These are phyloP conservation scores for Eurytoma adleriae DNA, from an alignment of 2,888 invertebrate genomes.

Conservation along the genomic window DNA sequence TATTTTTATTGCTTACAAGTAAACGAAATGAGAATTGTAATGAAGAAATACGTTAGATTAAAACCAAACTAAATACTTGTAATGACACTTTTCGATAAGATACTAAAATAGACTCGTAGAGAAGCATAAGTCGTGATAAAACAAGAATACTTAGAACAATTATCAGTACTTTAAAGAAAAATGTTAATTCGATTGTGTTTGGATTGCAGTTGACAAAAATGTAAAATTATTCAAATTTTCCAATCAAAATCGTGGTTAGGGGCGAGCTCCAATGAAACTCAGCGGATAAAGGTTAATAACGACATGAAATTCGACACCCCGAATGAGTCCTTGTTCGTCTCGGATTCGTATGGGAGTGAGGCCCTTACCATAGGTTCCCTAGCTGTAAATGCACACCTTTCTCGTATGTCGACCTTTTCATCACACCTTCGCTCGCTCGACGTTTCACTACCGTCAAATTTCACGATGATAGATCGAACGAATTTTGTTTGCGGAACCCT, in stretches of 20 bases:
- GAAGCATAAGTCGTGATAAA: too few species aligned
- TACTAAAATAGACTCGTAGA: neutral
- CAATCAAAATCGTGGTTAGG: neutral
- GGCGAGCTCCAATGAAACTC: constrained; percentile 25
- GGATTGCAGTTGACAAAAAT: too few species aligned
- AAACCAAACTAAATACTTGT: too few species aligned
- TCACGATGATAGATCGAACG: neutral
- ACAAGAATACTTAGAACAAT: too few species aligned
- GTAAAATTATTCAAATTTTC: neutral
- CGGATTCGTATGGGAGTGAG: too few species aligned
- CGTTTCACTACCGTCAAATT: neutral
- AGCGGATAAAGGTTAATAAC: constrained; percentile 54
- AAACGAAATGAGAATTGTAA: too few species aligned
- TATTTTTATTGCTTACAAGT: too few species aligned
- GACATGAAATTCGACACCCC: constrained; percentile 49
- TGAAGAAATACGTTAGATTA: too few species aligned
- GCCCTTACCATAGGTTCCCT: too few species aligned
- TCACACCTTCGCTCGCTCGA: neutral
- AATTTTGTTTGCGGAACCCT: too few species aligned
- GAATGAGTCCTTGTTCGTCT: neutral
- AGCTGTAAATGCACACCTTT: neutral
- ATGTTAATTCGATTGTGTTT: too few species aligned
- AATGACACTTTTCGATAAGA: constrained; percentile 1
- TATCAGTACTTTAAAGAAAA: too few species aligned
- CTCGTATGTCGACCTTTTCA: neutral